Evolutionary conservation across 2,888 invertebrate genomes (phyloP).

Genomic region (Brachyptera putata): DNA sequence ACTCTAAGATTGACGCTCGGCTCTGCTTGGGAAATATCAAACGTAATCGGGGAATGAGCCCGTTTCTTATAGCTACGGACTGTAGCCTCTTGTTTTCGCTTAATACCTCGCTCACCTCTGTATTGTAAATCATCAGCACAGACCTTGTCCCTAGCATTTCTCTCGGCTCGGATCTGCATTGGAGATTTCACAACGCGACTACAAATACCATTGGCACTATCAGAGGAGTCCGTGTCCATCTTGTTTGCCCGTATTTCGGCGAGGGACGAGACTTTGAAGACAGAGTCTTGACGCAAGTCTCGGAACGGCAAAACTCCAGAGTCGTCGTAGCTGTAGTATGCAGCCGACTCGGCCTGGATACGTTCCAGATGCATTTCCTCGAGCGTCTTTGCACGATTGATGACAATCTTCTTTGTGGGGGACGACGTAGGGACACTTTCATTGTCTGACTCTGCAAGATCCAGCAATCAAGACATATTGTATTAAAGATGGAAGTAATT

Average conservation of each 20-base stretch:
- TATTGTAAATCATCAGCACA: too few species aligned
- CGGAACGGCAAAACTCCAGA: constrained; percentile 1
- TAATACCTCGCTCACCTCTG: too few species aligned
- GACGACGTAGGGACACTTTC: constrained; percentile 64
- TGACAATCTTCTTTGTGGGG: constrained; percentile 49
- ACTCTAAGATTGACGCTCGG: too few species aligned
- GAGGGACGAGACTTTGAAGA: constrained; percentile 51
- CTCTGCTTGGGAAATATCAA: constrained; percentile 8
- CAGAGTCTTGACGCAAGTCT: constrained; percentile 29
- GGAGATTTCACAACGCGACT: constrained; percentile 19
- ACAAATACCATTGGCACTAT: too few species aligned
- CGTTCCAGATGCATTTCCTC: constrained; percentile 65
- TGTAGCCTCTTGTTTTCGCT: constrained; percentile 34
- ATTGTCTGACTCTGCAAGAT: constrained; percentile 75
- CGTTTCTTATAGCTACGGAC: not conserved
- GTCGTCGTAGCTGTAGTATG: constrained; percentile 61
- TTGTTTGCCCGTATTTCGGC: constrained; percentile 47
- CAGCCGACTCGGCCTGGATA: constrained; percentile 67
- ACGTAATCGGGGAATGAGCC: constrained; percentile 24
- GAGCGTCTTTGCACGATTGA: constrained; percentile 55
- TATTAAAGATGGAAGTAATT: constrained; percentile 24
- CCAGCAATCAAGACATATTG: constrained; percentile 42
- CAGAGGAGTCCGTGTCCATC: not conserved
- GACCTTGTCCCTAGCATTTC: constrained; percentile 32
- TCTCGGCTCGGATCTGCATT: constrained; percentile 15